Evolutionary conservation across 2,888 invertebrate species (phyloP).

Genomic region (Tenthredo notha): DNA sequence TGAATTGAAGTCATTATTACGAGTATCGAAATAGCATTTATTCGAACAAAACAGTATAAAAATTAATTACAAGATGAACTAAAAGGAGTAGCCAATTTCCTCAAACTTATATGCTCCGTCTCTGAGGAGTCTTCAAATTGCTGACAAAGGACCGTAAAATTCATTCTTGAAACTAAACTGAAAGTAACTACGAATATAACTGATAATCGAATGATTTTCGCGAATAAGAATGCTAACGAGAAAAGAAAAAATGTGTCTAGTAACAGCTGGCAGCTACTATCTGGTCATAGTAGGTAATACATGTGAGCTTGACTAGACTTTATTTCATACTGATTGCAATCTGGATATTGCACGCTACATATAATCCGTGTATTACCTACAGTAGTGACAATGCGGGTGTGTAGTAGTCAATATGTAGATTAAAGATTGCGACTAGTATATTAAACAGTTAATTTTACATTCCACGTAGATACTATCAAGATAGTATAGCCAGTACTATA

Average conservation of each 20-base stretch:
- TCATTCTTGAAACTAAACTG: not conserved
- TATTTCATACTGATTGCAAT: not conserved
- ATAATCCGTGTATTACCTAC: not conserved
- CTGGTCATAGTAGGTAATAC: not conserved
- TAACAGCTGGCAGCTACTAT: not conserved
- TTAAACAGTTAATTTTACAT: not conserved
- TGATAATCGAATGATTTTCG: not conserved
- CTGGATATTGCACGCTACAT: not conserved
- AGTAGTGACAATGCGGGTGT: conserved; percentile 6
- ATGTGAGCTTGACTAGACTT: not conserved
- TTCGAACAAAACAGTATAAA: not conserved
- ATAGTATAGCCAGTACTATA: not conserved
- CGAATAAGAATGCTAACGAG: not conserved
- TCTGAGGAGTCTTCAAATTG: too few species aligned
- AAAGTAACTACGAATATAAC: not conserved
- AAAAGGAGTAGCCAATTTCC: too few species aligned
- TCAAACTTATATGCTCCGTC: too few species aligned
- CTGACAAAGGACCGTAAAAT: too few species aligned
- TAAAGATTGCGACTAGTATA: not conserved
- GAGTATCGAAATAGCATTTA: not conserved
- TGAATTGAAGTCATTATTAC: not conserved
- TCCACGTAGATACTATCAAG: not conserved
- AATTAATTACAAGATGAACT: not conserved
- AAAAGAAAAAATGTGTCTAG: not conserved
- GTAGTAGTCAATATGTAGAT: not conserved